Percentiles rank a stretch among this genome's conserved stretches.
Evolutionary conservation across 1,140 invertebrate species (phyloP).

Genomic region (Eriocheir sinensis): DNA sequence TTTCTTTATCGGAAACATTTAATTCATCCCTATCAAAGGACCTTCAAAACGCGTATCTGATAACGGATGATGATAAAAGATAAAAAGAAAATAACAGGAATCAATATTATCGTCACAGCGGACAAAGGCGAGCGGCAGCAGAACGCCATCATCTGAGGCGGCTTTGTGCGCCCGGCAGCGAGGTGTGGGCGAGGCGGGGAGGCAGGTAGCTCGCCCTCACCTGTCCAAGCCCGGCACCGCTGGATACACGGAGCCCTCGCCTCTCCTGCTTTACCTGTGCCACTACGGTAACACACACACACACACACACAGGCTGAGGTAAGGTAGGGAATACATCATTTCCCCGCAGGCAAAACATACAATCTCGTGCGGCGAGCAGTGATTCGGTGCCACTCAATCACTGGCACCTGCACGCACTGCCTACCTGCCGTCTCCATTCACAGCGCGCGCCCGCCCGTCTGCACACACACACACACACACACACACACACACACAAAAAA

Average conservation of each 20-base stretch:
- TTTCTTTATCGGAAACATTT: constrained; percentile 26
- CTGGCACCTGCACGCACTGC: not conserved
- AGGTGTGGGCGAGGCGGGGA: not conserved
- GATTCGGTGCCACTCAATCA: not conserved
- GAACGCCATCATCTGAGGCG: not conserved
- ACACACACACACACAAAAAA: not conserved
- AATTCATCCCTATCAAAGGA: constrained; percentile 6
- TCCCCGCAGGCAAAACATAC: not conserved
- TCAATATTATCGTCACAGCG: constrained; percentile 12
- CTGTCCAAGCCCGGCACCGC: not conserved
- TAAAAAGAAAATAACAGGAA: not conserved
- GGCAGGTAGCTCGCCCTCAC: not conserved
- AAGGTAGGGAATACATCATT: not conserved
- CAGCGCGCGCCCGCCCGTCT: not conserved
- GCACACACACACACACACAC: not conserved
- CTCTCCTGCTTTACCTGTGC: not conserved
- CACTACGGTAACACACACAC: not conserved
- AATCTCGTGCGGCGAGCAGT: not conserved
- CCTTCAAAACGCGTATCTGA: not conserved
- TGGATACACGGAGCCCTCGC: not conserved
- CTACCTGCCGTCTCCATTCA: not conserved
- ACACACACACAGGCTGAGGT: not conserved
- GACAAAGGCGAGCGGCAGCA: not conserved
- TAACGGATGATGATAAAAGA: not conserved
- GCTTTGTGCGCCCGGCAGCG: not conserved